These are phyloP conservation scores for Drosophila arizonae DNA, from an alignment of 1,140 invertebrate genomes.

Conservation along the genomic window DNA sequence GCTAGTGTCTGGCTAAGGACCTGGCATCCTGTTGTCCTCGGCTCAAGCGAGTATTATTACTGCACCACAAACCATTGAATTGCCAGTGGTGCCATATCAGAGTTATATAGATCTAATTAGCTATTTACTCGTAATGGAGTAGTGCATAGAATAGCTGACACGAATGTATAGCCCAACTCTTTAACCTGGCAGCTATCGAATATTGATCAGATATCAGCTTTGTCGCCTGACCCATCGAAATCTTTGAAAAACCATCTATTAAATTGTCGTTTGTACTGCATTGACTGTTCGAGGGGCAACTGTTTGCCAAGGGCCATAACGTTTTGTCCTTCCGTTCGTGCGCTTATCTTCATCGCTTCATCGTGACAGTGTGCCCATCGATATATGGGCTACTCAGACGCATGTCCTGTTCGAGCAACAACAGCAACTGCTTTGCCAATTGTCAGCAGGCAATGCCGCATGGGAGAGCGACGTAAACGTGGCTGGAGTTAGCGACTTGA, in stretches of 20 bases:
- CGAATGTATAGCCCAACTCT: background rate
- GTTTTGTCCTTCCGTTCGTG: conserved; percentile 21
- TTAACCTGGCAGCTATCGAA: background rate
- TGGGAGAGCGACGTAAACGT: conserved; percentile 46
- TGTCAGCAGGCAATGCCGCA: background rate
- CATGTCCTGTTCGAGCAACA: conserved; percentile 12
- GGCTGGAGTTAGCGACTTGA: conserved; percentile 59
- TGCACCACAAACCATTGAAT: conserved; percentile 7
- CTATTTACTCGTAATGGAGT: background rate
- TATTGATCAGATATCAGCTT: conserved; percentile 4
- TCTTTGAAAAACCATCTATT: conserved; percentile 49
- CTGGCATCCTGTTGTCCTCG: background rate
- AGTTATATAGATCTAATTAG: background rate
- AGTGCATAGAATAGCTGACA: too few relatives aligned
- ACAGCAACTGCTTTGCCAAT: conserved; percentile 15
- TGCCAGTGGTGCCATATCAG: background rate
- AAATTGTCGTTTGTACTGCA: conserved; percentile 58
- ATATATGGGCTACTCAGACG: conserved; percentile 47
- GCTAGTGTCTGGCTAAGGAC: conserved; percentile 21
- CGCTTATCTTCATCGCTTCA: conserved; percentile 40
- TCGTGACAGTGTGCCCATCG: conserved; percentile 51
- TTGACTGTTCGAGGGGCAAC: conserved; percentile 4
- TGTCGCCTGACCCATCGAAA: conserved; percentile 47
- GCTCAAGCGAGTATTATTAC: background rate
- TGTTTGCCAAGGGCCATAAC: conserved; percentile 12